Conservation (phyloP, 2,113 vertebrate species). For the Archocentrus centrarchus region DNA sequence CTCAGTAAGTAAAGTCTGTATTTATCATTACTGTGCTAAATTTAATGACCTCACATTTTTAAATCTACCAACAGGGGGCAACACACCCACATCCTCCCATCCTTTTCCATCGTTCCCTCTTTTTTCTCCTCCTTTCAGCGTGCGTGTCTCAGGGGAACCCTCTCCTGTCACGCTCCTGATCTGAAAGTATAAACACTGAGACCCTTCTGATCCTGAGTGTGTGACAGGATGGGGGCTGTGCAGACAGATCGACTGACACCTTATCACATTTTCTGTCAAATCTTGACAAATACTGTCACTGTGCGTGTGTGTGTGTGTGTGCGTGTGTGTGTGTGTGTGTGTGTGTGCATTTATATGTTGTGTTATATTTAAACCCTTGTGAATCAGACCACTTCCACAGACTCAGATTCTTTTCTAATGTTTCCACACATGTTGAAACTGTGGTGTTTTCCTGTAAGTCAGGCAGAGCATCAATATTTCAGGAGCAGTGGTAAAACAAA, state of each 20-base stretch:
- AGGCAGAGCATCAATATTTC: background rate
- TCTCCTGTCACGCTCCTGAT: conserved; percentile 44
- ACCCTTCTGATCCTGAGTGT: conserved; percentile 45
- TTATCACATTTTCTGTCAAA: conserved; percentile 58
- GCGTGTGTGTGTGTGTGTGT: background rate
- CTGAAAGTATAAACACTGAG: conserved; percentile 46
- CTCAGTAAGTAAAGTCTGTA: background rate
- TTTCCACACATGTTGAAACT: background rate
- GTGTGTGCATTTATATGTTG: background rate
- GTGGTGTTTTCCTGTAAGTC: background rate
- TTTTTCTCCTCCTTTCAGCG: background rate
- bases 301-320: background rate
- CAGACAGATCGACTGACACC: conserved; percentile 53
- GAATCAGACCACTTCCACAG: background rate
- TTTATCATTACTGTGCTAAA: background rate
- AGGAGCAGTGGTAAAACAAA: background rate
- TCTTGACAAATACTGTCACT: conserved; percentile 52
- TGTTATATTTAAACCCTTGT: background rate
- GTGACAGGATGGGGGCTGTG: conserved; percentile 39
- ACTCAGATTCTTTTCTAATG: background rate
- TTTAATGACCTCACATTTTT: background rate
- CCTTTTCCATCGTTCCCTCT: background rate
- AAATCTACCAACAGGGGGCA: background rate
- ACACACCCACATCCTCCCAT: background rate
- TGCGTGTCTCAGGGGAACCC: conserved; percentile 34